A percentile compares a stretch with the other conserved stretches of the same genome.
phyloP scores from a whole-genome alignment of 2,113 vertebrate genomes.

The Limnothrissa miodon region DNA sequence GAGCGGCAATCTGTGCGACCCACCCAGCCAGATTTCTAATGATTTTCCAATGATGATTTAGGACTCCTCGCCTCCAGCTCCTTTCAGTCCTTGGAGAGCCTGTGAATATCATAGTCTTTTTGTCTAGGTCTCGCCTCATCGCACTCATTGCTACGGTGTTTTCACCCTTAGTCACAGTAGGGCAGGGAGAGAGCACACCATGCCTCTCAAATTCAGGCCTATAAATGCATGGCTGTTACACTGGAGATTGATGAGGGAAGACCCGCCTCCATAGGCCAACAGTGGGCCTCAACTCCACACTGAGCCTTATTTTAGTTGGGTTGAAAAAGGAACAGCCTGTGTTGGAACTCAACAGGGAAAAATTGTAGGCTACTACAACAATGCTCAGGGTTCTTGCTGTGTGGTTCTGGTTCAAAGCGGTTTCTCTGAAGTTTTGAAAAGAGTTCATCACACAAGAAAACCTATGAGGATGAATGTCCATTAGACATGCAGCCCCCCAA shows the following conservation, averaged over 20 bases:
- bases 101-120: conserved; percentile 62
- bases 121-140: conserved; percentile 60
- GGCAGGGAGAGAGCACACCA: conserved; percentile 50
- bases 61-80: conserved; percentile 60
- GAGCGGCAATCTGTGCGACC: conserved; percentile 76
- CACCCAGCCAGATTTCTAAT: conserved; percentile 77
- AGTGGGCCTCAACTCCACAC: conserved; percentile 43
- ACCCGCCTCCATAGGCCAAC: conserved; percentile 58
- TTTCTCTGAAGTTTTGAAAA: background rate
- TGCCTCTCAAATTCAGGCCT: conserved; percentile 53
- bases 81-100: conserved; percentile 58
- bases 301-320: conserved; percentile 48
- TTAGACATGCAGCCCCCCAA: background rate
- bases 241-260: background rate
- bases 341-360: background rate
- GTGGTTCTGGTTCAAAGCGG: background rate
- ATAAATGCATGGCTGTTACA: conserved; percentile 35
- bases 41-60: conserved; percentile 79
- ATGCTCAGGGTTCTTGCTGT: background rate
- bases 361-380: background rate
- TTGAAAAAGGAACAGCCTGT: background rate
- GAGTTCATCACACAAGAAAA: background rate
- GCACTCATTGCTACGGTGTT: conserved; percentile 45
- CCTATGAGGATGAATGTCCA: background rate
- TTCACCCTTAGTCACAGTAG: conserved; percentile 44